Conservation (phyloP, 2,797 vertebrate genomes). For the Crypturellus tataupa region DNA sequence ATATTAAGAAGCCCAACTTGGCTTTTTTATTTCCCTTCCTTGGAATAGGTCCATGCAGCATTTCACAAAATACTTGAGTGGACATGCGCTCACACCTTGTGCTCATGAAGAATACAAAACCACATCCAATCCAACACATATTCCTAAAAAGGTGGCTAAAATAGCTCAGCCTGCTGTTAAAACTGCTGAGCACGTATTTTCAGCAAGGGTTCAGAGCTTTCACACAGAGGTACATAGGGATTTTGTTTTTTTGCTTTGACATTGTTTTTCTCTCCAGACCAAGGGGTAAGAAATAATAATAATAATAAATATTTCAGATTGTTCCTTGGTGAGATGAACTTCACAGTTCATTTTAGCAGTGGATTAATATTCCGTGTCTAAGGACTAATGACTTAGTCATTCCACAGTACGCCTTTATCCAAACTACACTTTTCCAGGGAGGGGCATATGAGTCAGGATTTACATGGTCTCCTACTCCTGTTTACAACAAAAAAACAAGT, state of each 20-base stretch:
- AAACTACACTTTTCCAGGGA: not conserved
- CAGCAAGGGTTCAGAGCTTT: not conserved
- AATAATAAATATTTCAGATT: not conserved
- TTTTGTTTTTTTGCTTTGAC: too few species aligned
- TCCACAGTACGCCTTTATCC: not conserved
- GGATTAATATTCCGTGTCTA: too few species aligned
- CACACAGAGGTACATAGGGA: rapidly evolving
- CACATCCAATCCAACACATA: not conserved
- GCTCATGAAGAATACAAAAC: not conserved
- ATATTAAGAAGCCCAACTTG: not conserved
- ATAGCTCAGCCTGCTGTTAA: not conserved
- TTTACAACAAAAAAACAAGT: not conserved
- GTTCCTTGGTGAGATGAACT: not conserved
- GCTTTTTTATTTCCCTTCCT: not conserved
- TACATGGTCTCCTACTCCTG: rapidly evolving
- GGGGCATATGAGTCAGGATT: not conserved
- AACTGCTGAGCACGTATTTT: not conserved
- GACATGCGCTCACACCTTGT: not conserved
- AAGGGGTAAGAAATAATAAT: not conserved
- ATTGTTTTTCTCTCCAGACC: not conserved
- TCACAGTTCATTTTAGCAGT: too few species aligned
- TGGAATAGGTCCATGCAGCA: not conserved
- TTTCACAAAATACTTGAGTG: not conserved
- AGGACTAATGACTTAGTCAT: not conserved
- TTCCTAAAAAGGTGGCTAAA: not conserved